phyloP scores from a whole-genome alignment of 2,888 invertebrate species.

The Polymixis lichenea region DNA sequence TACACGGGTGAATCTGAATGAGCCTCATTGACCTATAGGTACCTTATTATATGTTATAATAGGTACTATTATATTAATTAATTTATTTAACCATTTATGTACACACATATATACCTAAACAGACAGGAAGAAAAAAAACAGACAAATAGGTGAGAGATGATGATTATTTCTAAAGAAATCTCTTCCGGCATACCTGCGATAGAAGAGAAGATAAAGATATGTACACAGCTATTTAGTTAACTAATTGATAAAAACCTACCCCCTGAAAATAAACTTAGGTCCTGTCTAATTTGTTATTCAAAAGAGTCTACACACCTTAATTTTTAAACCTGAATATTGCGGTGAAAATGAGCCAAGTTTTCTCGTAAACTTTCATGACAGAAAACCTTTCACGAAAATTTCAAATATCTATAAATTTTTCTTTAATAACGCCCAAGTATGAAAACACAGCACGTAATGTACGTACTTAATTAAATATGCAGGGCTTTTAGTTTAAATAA shows the following conservation, averaged over 20 bases:
- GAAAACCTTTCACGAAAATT: conserved; percentile 23
- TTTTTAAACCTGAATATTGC: conserved; percentile 6
- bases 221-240: too few relatives aligned
- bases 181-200: too few relatives aligned
- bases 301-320: not conserved
- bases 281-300: not conserved
- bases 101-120: too few relatives aligned
- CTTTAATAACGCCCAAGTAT: not conserved
- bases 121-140: too few relatives aligned
- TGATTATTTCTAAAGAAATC: too few relatives aligned
- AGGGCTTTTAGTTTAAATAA: not conserved
- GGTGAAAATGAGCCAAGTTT: conserved; percentile 44
- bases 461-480: conserved; percentile 1
- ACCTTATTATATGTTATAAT: too few relatives aligned
- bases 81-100: too few relatives aligned
- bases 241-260: not conserved
- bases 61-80: not conserved
- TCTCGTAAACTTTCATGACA: conserved; percentile 29
- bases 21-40: not conserved
- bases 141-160: too few relatives aligned
- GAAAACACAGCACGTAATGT: conserved; percentile 2
- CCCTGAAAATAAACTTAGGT: too few relatives aligned
- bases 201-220: too few relatives aligned
- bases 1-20: too few relatives aligned
- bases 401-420: conserved; percentile 22